Evolutionary conservation across 2,888 invertebrate species (phyloP).

Genomic region (Netelia melanura): DNA sequence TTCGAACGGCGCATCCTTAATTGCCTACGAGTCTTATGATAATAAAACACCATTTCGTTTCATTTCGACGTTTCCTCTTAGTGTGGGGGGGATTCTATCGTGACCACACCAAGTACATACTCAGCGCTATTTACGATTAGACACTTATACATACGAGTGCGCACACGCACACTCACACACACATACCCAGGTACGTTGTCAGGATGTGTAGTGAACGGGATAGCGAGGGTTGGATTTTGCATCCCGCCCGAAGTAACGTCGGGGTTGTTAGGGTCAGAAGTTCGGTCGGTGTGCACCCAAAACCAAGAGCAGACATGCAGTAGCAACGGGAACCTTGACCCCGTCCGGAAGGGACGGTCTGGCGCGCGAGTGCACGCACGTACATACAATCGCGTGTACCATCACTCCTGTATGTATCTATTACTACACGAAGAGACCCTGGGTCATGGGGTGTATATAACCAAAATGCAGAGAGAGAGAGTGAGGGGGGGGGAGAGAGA

Average conservation of each 20-base stretch:
- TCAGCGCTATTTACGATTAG: not conserved
- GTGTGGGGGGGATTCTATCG: not conserved
- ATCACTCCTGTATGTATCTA: conserved; percentile 5
- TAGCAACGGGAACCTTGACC: conserved; percentile 75
- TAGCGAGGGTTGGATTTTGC: conserved; percentile 4
- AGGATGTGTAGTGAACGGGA: conserved; percentile 9
- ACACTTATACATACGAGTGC: not conserved
- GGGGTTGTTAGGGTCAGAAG: conserved; percentile 43
- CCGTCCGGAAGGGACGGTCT: conserved; percentile 70
- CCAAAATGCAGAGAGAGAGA: conserved; percentile 14
- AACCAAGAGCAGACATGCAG: conserved; percentile 40
- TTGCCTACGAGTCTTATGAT: not conserved
- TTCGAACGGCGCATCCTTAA: no score
- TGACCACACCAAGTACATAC: conserved; percentile 51
- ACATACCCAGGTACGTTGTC: not conserved
- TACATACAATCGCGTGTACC: conserved; percentile 38
- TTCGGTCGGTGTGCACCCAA: conserved; percentile 33
- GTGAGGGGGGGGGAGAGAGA: not conserved
- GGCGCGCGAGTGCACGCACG: conserved; percentile 40
- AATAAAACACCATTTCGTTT: conserved; percentile 2
- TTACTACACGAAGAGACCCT: conserved; percentile 22
- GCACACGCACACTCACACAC: not conserved
- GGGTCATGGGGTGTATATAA: conserved; percentile 46
- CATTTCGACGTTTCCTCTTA: conserved; percentile 11
- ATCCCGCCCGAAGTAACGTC: conserved; percentile 24